These are phyloP conservation scores for Conops quadrifasciatus DNA, from an alignment of 2,888 invertebrate genomes.

Conservation along the genomic window DNA sequence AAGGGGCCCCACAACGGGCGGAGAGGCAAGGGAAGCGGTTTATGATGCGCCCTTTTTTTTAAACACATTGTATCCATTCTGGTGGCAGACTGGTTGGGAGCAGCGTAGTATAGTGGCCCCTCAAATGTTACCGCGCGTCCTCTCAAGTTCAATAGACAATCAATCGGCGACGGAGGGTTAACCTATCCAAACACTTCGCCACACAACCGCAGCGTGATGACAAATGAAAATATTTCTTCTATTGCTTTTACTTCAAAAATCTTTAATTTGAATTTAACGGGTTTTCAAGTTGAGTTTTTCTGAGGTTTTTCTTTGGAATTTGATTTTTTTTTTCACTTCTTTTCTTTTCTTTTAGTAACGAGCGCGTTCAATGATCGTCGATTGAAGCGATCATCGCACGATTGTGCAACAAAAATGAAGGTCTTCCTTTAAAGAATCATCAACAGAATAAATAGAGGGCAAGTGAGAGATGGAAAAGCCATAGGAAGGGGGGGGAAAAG, in stretches of 20 bases:
- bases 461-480: slow-evolving; percentile 6
- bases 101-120: no score
- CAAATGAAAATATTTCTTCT: slow-evolving; percentile 28
- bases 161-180: slow-evolving; percentile 1
- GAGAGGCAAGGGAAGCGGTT: background rate
- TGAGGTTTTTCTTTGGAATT: no score
- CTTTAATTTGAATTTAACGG: slow-evolving; percentile 30
- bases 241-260: background rate
- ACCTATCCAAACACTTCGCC: slow-evolving; percentile 5
- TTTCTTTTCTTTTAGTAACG: no score
- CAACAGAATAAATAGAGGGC: slow-evolving; percentile 15
- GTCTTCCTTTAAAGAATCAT: no score
- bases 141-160: slow-evolving; percentile 21
- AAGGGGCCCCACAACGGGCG: background rate
- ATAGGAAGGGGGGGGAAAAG: no score
- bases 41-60: background rate
- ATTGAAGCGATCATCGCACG: no score
- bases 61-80: background rate
- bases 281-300: background rate
- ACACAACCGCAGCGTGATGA: slow-evolving; percentile 22
- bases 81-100: no score
- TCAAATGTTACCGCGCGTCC: no score
- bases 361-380: no score
- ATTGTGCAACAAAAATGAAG: slow-evolving; percentile 11
- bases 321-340: no score